Conservation (phyloP, 2,797 vertebrate species). For the Xenopus petersii region DNA sequence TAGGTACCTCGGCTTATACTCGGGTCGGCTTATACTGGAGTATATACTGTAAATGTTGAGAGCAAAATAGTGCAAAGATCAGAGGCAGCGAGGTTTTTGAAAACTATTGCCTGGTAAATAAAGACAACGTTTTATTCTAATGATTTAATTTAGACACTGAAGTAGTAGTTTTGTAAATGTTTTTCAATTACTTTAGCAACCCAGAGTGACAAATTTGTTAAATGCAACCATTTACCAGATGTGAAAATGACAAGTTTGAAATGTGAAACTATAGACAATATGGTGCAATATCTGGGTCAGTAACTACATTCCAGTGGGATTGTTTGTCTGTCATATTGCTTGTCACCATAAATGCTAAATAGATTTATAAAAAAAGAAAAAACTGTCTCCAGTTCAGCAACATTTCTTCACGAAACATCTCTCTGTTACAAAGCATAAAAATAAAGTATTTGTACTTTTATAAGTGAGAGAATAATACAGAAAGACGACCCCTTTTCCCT, state of each 20-base stretch:
- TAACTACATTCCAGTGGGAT: constrained; percentile 71
- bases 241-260: constrained; percentile 47
- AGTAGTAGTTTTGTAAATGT: constrained; percentile 40
- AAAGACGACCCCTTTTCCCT: too few species aligned
- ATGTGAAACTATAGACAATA: constrained; percentile 64
- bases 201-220: constrained; percentile 47
- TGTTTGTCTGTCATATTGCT: constrained; percentile 70
- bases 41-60: too few species aligned
- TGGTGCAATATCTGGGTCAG: constrained; percentile 69
- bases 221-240: constrained; percentile 42
- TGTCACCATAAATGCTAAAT: constrained; percentile 62
- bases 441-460: too few species aligned
- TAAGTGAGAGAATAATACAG: too few species aligned
- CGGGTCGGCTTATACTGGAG: too few species aligned
- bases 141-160: constrained; percentile 30
- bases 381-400: neutral
- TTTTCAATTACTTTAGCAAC: constrained; percentile 55
- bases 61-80: too few species aligned
- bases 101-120: neutral
- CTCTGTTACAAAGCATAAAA: too few species aligned
- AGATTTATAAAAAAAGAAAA: constrained; percentile 54
- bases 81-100: neutral
- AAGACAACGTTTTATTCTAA: constrained; percentile 33
- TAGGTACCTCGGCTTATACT: too few species aligned
- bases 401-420: too few species aligned